These are phyloP conservation scores for Parapsyche elsis DNA, from an alignment of 1,140 invertebrate genomes.

Conservation along the genomic window DNA sequence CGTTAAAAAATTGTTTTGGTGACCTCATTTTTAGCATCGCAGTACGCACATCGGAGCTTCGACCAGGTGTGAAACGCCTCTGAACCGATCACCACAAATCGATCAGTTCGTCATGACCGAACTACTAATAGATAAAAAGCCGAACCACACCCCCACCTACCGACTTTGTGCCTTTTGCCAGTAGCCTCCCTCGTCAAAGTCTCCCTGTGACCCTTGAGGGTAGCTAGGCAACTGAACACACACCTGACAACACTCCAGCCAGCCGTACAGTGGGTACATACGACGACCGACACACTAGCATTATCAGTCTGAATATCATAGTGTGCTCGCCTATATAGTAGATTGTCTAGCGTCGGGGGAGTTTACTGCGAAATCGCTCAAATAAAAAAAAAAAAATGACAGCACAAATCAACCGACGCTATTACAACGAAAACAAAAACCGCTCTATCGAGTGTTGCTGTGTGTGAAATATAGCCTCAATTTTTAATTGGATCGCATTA, in stretches of 20 bases:
- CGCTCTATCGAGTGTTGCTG: neutral
- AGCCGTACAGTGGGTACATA: neutral
- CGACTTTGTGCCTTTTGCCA: neutral
- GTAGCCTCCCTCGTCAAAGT: neutral
- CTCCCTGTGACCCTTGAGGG: slow-evolving; percentile 35
- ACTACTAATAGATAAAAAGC: slow-evolving; percentile 8
- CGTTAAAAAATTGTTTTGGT: too few relatives aligned
- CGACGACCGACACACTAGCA: neutral
- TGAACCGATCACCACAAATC: slow-evolving; percentile 29
- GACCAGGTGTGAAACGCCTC: slow-evolving; percentile 8
- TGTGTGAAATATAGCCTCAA: neutral
- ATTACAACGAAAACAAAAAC: too few relatives aligned
- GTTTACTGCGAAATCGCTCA: too few relatives aligned
- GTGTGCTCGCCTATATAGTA: too few relatives aligned
- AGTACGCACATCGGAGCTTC: neutral
- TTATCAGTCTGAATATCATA: slow-evolving; percentile 2
- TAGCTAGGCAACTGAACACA: slow-evolving; percentile 33
- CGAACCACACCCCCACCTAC: neutral
- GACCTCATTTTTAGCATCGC: too few relatives aligned
- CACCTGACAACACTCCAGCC: slow-evolving; percentile 37
- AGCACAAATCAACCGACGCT: too few relatives aligned
- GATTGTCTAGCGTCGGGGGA: too few relatives aligned
- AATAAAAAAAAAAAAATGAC: too few relatives aligned
- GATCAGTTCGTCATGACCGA: neutral
- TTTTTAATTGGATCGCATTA: neutral